Conservation (phyloP, 2,113 vertebrate genomes). For the Pontoporia blainvillei region DNA sequence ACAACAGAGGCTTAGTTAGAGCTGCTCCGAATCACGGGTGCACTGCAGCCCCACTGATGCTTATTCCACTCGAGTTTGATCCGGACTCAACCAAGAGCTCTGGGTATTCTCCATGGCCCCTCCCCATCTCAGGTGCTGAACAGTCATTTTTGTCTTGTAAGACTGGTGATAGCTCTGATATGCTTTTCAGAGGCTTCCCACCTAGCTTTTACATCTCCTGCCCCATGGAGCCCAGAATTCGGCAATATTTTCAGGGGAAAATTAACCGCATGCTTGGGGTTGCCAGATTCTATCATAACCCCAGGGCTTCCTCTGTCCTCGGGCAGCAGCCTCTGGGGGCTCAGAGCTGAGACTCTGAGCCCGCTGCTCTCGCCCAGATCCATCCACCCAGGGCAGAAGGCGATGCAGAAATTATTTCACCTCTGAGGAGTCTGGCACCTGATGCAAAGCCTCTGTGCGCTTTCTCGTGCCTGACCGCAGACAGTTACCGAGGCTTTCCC, state of each 20-base stretch:
- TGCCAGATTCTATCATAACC: not conserved
- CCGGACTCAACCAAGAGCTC: not conserved
- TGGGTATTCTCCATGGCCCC: not conserved
- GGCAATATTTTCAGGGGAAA: not conserved
- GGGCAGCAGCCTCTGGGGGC: not conserved
- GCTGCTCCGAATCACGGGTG: fast-evolving
- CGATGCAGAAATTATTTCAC: not conserved
- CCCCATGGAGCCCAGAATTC: not conserved
- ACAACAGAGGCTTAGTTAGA: not conserved
- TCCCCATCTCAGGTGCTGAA: not conserved
- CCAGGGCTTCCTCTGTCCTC: too few relatives aligned
- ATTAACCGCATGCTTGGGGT: not conserved
- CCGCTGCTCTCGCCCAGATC: too few relatives aligned
- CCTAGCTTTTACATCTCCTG: not conserved
- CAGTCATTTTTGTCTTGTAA: not conserved
- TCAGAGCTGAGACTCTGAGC: not conserved
- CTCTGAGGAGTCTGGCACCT: not conserved
- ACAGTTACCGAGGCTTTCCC: not conserved
- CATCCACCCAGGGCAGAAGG: not conserved
- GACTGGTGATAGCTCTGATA: not conserved
- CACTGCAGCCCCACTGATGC: fast-evolving
- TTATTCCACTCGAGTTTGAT: not conserved
- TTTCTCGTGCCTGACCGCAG: not conserved
- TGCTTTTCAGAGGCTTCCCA: not conserved
- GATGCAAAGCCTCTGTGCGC: not conserved